Evolutionary conservation across 2,113 vertebrate genomes (phyloP).

Genomic region (Candoia aspera): DNA sequence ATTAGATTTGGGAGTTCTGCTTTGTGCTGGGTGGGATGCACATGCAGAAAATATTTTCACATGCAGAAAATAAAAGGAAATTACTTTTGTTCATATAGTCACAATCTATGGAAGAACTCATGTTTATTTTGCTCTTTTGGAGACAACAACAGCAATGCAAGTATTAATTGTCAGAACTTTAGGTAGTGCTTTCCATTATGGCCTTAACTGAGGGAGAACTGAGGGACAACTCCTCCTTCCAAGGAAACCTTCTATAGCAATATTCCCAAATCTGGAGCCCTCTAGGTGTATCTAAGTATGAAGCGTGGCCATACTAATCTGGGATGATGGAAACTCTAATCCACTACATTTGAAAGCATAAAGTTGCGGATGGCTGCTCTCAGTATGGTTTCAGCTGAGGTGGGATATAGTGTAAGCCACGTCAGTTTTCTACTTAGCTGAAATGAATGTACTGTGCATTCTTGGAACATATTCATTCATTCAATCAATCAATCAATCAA

Average conservation of each 20-base stretch:
- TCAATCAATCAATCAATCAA: neutral
- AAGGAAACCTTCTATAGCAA: neutral
- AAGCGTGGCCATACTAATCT: neutral
- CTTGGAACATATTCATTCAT: neutral
- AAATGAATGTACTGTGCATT: neutral
- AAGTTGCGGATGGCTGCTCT: neutral
- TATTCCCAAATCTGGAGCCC: neutral
- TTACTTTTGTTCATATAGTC: neutral
- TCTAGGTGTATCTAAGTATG: neutral
- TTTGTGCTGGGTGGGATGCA: neutral
- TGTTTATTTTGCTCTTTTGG: neutral
- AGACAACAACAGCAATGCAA: neutral
- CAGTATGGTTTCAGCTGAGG: neutral
- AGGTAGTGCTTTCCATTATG: neutral
- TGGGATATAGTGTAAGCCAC: neutral
- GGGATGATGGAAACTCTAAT: neutral
- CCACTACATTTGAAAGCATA: neutral
- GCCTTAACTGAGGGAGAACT: neutral
- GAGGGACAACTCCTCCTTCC: neutral
- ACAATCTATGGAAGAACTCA: neutral
- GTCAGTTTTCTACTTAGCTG: neutral
- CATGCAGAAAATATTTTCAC: neutral
- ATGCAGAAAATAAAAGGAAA: neutral
- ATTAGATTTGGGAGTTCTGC: neutral
- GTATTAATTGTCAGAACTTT: neutral